Base-by-base conservation (phyloP, 2,888 invertebrate species). In the Hydrotaea cyrtoneurina region DNA sequence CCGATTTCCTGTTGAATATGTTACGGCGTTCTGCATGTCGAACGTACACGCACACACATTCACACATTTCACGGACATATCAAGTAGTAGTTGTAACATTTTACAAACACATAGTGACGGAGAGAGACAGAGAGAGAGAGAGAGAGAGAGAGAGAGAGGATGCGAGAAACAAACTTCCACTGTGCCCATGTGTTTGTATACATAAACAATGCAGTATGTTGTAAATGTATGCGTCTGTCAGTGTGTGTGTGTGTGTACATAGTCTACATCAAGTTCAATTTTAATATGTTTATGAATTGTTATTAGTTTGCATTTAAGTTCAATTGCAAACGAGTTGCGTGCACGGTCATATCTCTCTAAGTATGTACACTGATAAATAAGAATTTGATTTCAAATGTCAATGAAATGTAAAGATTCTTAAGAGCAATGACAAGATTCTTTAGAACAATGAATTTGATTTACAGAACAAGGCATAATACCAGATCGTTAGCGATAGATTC, bases 1-100 rank as follows among this genome's bases (percentile, higher is more conserved):
- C 79, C 79, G 73, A 80, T 82, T 85, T 85, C 81, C 84, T 85
- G 84, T 82, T 82, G 76, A 76, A 81, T 77, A 73, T 76, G 78
- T 82, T 76, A 82, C 73, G 83, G 80, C 83, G 79, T 10, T 79
- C 78, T 76, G 64, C 62, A 78, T 75, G 55, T 57, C 46, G 19
- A 21, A 50, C 62, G 46, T 2, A 78, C 36, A 46, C 17, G 57
- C 53, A 19, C 15, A 59, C 8, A 57, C 43, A 78, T 39, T 10
- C 39, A 39, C 39, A 39, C 11, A 13, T 10, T 55, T 36, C 3
- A 11, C 17, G 17, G 15, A 26, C 8, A 23, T 36, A 71, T 53
- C 15, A 0, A 39, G n/a, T n/a, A 39, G 17, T 64, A 73, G 5
- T 53, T 39, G 39, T 10, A 39, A 39, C 39, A 39, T 39, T 39